Evolutionary conservation across 2,888 invertebrate genomes (phyloP), one percentile per base, ranked within the genome.

Genomic region (Hyposoter didymator): DNA sequence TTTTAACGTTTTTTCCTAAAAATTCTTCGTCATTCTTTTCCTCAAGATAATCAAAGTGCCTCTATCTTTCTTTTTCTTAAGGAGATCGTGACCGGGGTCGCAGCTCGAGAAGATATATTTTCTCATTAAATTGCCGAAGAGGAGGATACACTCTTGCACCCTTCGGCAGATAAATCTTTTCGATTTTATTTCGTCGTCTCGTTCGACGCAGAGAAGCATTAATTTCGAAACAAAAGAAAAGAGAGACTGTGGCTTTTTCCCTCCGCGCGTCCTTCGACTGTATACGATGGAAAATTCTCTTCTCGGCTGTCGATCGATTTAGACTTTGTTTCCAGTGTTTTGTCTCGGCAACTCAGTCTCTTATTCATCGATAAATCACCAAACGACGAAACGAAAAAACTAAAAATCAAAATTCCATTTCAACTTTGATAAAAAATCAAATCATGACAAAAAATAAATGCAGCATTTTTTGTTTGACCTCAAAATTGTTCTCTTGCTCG

Each of bases 111-210:
- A 7, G 28, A 19, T 49, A 69, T 67, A 67, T 67, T 78, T 22
- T 14, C 78, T 55, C 67, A 43, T 67, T 67, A 69, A 62, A 70
- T 78, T 69, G 45, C 45, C 78, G 47, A 70, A 70, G 78, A 74
- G 28, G 66, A 84, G 84, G 78, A 78, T 82, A 85, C 84, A 82
- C 82, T 85, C 75, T 84, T 78, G 62, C 74, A 82, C 86, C 82
- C 82, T 72, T 66, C n/a, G 19, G 10, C 19, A 47, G 74, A 79
- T 72, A 79, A 75, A 85, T 74, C 69, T 43, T 17, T 45, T 43
- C 45, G 45, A 59, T 69, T 69, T 76, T 76, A 17, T 19, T 64
- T 35, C 39, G 22, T 35, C 39, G 22, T 52, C 52, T 78, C 39
- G 35, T 7, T 66, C 35, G 7, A 39, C 14, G 43, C 66, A 28